Base-by-base conservation (phyloP, 2,888 invertebrate genomes). In the Tenthredo scrophulariae region DNA sequence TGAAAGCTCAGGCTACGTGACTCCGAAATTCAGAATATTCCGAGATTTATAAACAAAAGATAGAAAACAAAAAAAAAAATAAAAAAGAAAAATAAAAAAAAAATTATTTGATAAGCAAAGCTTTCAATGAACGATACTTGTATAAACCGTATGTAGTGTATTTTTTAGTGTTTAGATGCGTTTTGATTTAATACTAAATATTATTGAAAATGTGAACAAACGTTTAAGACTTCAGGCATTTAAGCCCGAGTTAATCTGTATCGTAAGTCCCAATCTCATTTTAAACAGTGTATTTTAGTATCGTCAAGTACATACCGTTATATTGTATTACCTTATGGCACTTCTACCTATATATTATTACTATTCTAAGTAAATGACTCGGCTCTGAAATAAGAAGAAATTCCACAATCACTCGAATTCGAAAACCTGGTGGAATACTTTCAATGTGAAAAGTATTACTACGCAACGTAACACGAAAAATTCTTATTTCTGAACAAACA, bases 401-500 rank as follows among this genome's bases (percentile, higher is more conserved):
- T 67, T 67, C 67, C 46, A 33, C 40, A 46, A 83, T 83, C 15
- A 83, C 46, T 67, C 10, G 13, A 83, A 83, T 83, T 67, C n/a
- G 26, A 46, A 70, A 67, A 65, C 67, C 67, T 43, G 67, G 43
- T 70, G 83, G 40, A 83, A 67, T 83, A 83, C 83, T 83, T 83
- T 67, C 67, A 26, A 67, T 83, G 67, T 83, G 46, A 2, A 74
- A 80, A 77, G 79, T 84, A 84, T 74, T 83, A 84, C 86, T 46
- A 74, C 37, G 37, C 84, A 85, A 70, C 83, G 86, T 85, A 82
- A 87, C 67, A 85, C 62, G 54, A 58, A 67, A 85, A 88, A 87
- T 87, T 88, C 89, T 88, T 88, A 88, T 90, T 89, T 90, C 89
- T 87, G 87, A 88, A 85, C 90, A 89, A 90, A 89, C 88, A 90